phyloP scores from a whole-genome alignment of 1,140 invertebrate species.

The Amphibalanus amphitrite region DNA sequence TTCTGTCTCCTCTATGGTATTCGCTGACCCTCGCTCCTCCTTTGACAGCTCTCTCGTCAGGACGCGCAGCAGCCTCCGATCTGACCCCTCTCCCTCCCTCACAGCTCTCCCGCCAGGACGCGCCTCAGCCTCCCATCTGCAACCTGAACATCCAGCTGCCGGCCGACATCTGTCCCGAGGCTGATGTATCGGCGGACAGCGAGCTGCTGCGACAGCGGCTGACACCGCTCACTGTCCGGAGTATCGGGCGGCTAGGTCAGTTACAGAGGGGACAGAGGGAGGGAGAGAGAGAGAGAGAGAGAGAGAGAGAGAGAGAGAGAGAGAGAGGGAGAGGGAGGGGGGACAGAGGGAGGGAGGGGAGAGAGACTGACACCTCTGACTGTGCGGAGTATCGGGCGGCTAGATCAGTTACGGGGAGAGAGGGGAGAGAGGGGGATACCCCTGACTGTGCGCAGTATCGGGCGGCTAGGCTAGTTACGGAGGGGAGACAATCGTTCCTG shows the following conservation, averaged over 20 bases:
- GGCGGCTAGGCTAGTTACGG: conserved; percentile 11
- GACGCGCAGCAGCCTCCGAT: no score
- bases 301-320: no score
- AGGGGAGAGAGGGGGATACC: not conserved
- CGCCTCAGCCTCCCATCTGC: conserved; percentile 89
- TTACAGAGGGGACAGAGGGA: no score
- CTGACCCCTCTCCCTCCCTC: not conserved
- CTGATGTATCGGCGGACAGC: conserved; percentile 13
- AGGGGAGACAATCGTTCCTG: no score
- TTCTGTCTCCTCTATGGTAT: no score
- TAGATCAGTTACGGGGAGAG: no score
- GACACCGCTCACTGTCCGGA: not conserved
- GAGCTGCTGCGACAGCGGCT: not conserved
- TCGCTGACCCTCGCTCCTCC: no score
- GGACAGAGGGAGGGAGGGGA: no score
- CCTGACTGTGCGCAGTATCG: not conserved
- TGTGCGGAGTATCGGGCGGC: conserved; percentile 2
- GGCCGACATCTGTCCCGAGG: conserved; percentile 52
- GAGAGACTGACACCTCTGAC: not conserved
- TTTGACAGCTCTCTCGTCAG: no score
- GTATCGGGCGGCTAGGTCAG: conserved; percentile 9
- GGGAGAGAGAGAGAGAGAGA: no score
- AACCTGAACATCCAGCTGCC: conserved; percentile 91
- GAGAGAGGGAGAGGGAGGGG: no score
- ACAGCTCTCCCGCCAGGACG: conserved; percentile 53